A percentile compares a stretch with the other conserved stretches of the same genome.
phyloP scores from a whole-genome alignment of 2,888 invertebrate genomes.

The Elysia crispata region DNA sequence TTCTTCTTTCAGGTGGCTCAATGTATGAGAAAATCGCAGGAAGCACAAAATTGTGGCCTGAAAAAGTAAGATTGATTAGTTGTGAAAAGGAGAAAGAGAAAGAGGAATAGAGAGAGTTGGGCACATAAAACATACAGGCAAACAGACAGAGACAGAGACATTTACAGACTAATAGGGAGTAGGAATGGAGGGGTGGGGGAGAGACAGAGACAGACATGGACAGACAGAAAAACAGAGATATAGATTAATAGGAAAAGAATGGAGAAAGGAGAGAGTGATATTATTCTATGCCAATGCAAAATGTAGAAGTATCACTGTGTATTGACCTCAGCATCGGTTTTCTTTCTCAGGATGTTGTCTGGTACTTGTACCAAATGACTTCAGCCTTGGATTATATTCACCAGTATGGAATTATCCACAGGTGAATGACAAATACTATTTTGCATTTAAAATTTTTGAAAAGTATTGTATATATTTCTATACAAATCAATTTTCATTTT shows the following conservation, averaged over 20 bases:
- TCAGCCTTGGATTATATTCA: slow-evolving; percentile 75
- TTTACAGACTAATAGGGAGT: neutral
- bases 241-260: neutral
- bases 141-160: slow-evolving; percentile 11
- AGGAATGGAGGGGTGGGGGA: neutral
- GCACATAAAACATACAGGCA: neutral
- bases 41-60: slow-evolving; percentile 66
- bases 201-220: neutral
- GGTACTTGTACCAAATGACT: slow-evolving; percentile 75
- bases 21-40: slow-evolving; percentile 69
- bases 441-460: no score
- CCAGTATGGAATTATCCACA: slow-evolving; percentile 75
- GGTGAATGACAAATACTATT: slow-evolving; percentile 61
- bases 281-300: neutral
- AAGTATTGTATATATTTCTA: no score
- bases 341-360: slow-evolving; percentile 67
- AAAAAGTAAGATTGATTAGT: slow-evolving; percentile 63
- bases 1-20: slow-evolving; percentile 67
- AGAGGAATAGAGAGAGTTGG: no score
- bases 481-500: no score
- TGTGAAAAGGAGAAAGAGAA: neutral
- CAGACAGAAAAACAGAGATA: neutral
- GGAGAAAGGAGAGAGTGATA: neutral
- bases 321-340: neutral
- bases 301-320: no score